Conservation (phyloP, 1,140 invertebrate species). For the Chionoecetes opilio region DNA sequence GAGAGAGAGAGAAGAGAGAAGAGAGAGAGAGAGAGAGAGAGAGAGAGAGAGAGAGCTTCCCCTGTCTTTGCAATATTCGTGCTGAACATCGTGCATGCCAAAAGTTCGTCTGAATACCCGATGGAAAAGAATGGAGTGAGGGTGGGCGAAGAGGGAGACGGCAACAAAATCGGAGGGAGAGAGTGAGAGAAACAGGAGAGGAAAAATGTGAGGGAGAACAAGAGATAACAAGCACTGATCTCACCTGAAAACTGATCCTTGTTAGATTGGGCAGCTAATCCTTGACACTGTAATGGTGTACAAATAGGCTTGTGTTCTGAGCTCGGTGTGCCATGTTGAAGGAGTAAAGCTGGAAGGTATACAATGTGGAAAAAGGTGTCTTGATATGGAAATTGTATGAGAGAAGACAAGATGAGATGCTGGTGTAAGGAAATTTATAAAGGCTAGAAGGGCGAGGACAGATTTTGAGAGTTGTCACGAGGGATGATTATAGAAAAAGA, state of each 20-base stretch:
- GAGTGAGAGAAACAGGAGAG: neutral
- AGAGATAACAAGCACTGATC: neutral
- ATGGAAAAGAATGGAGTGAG: too few species aligned
- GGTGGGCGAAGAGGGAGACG: too few species aligned
- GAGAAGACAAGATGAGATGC: too few species aligned
- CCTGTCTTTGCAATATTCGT: too few species aligned
- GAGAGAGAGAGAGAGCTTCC: too few species aligned
- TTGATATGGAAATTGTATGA: too few species aligned
- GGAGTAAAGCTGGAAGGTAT: too few species aligned
- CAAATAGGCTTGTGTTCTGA: neutral
- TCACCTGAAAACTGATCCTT: neutral
- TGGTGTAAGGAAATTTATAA: neutral
- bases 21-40: constrained; percentile 51
- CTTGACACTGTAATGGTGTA: neutral
- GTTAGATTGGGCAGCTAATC: neutral
- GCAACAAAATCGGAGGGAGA: too few species aligned
- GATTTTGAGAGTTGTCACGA: neutral
- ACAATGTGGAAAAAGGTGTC: too few species aligned
- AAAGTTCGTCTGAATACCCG: too few species aligned
- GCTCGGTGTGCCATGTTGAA: neutral
- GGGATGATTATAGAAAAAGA: neutral
- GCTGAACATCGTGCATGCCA: too few species aligned
- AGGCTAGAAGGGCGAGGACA: neutral
- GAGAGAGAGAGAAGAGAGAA: constrained; percentile 49
- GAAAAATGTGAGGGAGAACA: neutral